These are phyloP conservation scores for Phalloptychus januarius DNA, from an alignment of 2,797 vertebrate species.

Conservation along the genomic window DNA sequence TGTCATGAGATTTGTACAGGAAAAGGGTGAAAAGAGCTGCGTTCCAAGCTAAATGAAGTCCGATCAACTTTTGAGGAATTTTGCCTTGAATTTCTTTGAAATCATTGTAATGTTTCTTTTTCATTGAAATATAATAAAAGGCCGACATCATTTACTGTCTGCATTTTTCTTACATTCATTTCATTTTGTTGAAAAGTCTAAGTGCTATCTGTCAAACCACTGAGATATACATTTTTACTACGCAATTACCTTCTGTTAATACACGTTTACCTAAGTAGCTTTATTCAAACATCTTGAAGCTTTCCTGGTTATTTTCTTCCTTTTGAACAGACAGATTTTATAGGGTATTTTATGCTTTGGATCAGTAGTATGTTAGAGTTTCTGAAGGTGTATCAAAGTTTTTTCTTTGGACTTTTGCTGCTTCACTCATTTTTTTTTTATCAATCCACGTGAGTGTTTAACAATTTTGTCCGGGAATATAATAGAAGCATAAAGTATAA, in stretches of 20 bases:
- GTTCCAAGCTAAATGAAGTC: slow-evolving; percentile 13
- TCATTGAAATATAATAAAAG: slow-evolving; percentile 57
- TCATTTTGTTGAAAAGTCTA: neutral
- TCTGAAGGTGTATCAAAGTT: neutral
- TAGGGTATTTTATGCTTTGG: neutral
- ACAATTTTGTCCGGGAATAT: neutral
- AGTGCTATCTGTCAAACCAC: neutral
- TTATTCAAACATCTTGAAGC: neutral
- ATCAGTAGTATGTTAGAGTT: neutral
- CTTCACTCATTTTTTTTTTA: neutral
- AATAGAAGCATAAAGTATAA: neutral
- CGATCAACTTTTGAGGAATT: slow-evolving; percentile 24
- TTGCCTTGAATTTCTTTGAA: slow-evolving; percentile 46
- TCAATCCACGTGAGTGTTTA: neutral
- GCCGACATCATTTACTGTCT: slow-evolving; percentile 16
- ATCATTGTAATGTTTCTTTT: slow-evolving; percentile 51
- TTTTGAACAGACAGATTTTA: neutral
- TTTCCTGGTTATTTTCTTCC: neutral
- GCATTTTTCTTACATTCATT: neutral
- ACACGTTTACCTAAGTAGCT: neutral
- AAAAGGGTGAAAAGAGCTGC: slow-evolving; percentile 23
- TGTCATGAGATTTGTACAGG: slow-evolving; percentile 14
- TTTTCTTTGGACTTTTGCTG: neutral
- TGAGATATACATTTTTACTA: neutral
- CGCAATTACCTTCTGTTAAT: neutral